Percentiles rank a stretch among this genome's conserved stretches.
Conservation (phyloP, 2,797 vertebrate genomes). For the Columba guinea region DNA sequence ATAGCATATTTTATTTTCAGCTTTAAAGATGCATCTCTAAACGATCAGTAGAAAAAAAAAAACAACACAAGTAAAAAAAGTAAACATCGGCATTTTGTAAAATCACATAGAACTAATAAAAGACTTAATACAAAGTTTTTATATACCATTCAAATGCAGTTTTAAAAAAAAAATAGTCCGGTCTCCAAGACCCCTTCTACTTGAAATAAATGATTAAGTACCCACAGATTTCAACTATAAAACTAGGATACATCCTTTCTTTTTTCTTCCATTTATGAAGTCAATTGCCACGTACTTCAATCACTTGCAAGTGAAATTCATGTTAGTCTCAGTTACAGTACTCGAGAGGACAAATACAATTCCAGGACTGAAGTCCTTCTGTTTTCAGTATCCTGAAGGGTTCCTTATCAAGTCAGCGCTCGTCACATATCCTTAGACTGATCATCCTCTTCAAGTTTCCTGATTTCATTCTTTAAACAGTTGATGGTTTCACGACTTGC, state of each 20-base stretch:
- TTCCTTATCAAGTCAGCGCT: not conserved
- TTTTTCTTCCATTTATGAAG: not conserved
- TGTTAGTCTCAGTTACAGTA: not conserved
- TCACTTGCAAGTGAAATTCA: not conserved
- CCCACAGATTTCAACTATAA: conserved; percentile 4
- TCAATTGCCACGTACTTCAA: not conserved
- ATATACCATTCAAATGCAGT: not conserved
- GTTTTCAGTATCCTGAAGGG: not conserved
- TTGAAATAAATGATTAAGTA: not conserved
- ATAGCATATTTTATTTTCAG: not conserved
- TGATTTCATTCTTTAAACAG: conserved; percentile 94
- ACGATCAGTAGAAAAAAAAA: conserved; percentile 24
- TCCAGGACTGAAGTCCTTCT: not conserved
- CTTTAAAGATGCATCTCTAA: conserved; percentile 26
- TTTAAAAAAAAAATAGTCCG: not conserved
- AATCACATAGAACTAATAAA: conserved; percentile 7
- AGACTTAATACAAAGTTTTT: not conserved
- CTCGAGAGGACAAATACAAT: not conserved
- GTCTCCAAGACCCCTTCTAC: not conserved
- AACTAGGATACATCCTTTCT: conserved; percentile 15
- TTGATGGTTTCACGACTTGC: conserved; percentile 98
- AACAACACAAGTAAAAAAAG: conserved; percentile 19
- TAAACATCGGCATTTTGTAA: conserved; percentile 17
- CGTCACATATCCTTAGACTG: conserved; percentile 90
- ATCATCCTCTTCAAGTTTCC: conserved; percentile 96